Evolutionary conservation across 2,888 invertebrate species (phyloP), one percentile per base, ranked within the genome.

Genomic region (Dyspetes luteomarginatus): DNA sequence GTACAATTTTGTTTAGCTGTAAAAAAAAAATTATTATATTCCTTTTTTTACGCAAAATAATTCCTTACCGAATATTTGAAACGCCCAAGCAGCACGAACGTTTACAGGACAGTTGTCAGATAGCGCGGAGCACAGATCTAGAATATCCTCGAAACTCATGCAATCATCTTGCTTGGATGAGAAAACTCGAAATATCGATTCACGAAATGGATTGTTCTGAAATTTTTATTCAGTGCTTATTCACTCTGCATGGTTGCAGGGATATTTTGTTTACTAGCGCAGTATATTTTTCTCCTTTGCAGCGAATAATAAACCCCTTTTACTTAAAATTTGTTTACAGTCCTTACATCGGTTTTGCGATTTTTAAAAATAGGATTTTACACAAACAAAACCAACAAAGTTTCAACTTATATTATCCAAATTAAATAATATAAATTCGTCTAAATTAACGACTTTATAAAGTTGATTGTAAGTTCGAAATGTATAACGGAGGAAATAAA

Each of bases 71-170:
- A 95, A 97, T 84, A 97, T 94, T 90, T 93, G 93, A 89, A 97
- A 97, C 9, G 96, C 96, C 95, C 97, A 97, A 2, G 93, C 93
- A 1, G 96, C 95, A 90, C 97, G 97, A 2, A 96, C 94, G 79
- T 94, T 93, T 0, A 93, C 90, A 0, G 96, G 96, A 78, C 97
- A 96, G 82, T 94, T 94, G 17, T 95, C 93, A 50, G 95, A 95
- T 93, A 97, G 95, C 0, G 94, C 96, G 0, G 96, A 96, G 88
- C 95, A 96, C 87, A 97, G 92, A 90, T 97, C 96, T 52, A 97
- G 90, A 84, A 96, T 93, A 88, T 97, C 97, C 89, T 97, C 96
- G 89, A 97, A 97, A 0, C 95, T 95, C 89, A 97, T 94, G 85
- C 94, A 93, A 41, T 94, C 94, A 84, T 95, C 95, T 1, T 94